A percentile compares a stretch with the other conserved stretches of the same genome.
Evolutionary conservation across 2,797 vertebrate species (phyloP).

Genomic region (Tiaroga cobitis): DNA sequence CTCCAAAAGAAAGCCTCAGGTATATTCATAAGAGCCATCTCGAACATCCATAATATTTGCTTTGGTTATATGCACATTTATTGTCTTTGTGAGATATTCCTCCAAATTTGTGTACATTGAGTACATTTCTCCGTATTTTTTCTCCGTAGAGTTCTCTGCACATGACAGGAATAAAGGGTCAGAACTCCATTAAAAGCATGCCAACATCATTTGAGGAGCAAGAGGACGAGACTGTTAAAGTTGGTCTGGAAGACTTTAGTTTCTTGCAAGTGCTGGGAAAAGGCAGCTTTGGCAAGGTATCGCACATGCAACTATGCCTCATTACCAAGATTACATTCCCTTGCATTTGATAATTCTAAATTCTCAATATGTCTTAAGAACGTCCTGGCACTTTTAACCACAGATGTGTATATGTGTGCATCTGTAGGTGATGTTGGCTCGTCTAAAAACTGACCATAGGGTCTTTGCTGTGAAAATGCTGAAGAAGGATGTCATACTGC

Average conservation of each 20-base stretch:
- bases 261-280: slow-evolving; percentile 96
- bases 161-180: neutral
- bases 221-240: slow-evolving; percentile 54
- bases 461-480: slow-evolving; percentile 96
- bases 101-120: neutral
- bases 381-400: neutral
- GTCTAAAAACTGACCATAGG: slow-evolving; percentile 81
- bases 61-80: neutral
- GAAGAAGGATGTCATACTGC: slow-evolving; percentile 97
- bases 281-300: slow-evolving; percentile 97
- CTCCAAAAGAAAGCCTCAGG: slow-evolving; percentile 71
- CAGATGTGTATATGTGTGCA: neutral
- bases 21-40: slow-evolving; percentile 52
- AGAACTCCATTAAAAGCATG: slow-evolving; percentile 36
- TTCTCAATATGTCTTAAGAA: neutral
- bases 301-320: neutral
- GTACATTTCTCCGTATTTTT: neutral
- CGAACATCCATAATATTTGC: neutral
- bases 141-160: slow-evolving; percentile 20
- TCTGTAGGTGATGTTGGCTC: slow-evolving; percentile 92
- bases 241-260: slow-evolving; percentile 87
- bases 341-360: neutral
- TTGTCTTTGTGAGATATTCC: neutral
- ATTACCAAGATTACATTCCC: neutral
- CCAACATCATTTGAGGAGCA: neutral